Base-by-base conservation (phyloP, 92 coral and sea anemone genomes). In the Porites divaricata region DNA sequence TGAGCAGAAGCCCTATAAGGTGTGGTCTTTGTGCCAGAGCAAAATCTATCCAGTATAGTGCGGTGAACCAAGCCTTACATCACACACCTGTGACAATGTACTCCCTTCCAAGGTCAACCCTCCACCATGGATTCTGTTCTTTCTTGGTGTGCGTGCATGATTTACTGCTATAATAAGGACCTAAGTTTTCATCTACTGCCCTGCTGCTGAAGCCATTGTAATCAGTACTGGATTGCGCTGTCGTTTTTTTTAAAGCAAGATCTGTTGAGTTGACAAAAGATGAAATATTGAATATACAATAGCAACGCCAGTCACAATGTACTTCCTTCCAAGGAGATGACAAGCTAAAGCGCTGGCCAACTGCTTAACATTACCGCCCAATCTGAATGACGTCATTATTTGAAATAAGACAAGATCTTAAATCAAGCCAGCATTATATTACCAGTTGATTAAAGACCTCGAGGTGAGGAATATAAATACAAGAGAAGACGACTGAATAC, bases 41-140 rank as follows among this genome's bases (percentile, higher is more conserved):
- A 35, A 35, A 35, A 4, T 35, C 45, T 35, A 35, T 35, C 45
- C 45, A 35, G 45, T 35, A 35, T 35, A 35, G 45, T 35, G 0
- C 7, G 45, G 45, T 35, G 45, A 35, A 35, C 45, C 3, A 3
- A 35, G 58, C 58, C 58, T 53, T 53, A 10, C 3, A 53, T 19
- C 6, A 70, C 85, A 16, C 65, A 97, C 99, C 98, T 66, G 99
- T 97, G 12, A 97, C 79, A 73, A 97, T 93, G 75, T 97, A 86
- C 88, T 97, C 98, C 53, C 92, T 83, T 17, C 98, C 92, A 78
- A 97, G 81, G 77, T 97, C 99, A 69, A 97, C 99, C 22, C 96
- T 89, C 99, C 99, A 97, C 99, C 99, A 97, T n/a, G 99, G 99
- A 67, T 95, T 84, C 41, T 73, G 81, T 74, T 97, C 99, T 17